Percentiles rank a stretch among this genome's conserved stretches.
Evolutionary conservation across 2,113 vertebrate species (phyloP).

Genomic region (Semicossyphus pulcher): DNA sequence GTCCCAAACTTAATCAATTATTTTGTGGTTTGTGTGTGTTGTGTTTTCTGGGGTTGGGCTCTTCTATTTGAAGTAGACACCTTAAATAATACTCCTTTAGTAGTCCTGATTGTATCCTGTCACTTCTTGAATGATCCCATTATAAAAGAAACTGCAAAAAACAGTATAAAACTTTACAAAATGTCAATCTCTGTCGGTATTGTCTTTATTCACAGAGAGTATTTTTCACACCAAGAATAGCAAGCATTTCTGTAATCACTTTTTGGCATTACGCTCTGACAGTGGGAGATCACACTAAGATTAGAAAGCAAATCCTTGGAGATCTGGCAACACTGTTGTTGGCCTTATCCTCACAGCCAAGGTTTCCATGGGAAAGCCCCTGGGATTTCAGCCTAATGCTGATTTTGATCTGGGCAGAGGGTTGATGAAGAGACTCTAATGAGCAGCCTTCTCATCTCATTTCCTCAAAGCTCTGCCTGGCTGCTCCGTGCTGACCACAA

Average conservation of each 20-base stretch:
- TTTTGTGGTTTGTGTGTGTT: no score
- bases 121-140: no score
- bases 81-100: no score
- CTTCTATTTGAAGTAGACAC: no score
- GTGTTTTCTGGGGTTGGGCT: no score
- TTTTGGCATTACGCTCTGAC: constrained; percentile 42
- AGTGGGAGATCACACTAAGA: constrained; percentile 60
- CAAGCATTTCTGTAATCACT: constrained; percentile 49
- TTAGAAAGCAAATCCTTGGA: constrained; percentile 75
- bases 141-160: no score
- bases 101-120: no score
- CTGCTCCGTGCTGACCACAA: constrained; percentile 16
- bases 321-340: constrained; percentile 65
- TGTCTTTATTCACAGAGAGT: not conserved
- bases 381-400: constrained; percentile 64
- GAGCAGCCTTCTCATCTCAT: constrained; percentile 31
- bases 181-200: not conserved
- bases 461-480: constrained; percentile 35
- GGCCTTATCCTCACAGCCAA: constrained; percentile 55
- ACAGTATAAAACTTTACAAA: no score
- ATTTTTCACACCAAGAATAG: constrained; percentile 16
- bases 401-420: constrained; percentile 62
- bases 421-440: constrained; percentile 63
- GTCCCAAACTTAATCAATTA: no score
- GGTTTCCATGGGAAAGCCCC: constrained; percentile 43